Evolutionary conservation across 2,113 vertebrate genomes (phyloP), one percentile per base, ranked within the genome.

Genomic region (Poeciliopsis occidentalis): DNA sequence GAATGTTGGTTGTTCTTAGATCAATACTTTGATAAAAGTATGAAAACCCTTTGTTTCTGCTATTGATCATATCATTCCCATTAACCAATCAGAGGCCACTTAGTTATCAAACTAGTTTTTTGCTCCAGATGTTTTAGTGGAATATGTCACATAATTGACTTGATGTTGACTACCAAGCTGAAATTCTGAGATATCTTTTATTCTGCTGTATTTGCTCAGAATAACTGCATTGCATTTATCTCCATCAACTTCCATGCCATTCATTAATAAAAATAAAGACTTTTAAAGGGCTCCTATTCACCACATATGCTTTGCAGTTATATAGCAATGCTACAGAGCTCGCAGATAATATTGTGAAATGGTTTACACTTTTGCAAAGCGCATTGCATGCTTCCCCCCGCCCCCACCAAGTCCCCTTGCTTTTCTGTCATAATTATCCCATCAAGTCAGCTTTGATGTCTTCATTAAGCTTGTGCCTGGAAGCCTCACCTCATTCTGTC

Each of bases 401-500:
- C 27, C 72, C 31, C 62, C 17, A 73, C 76, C 30, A 11, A 37
- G 57, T 17, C 22, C 68, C 51, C 60, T 60, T 80, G 44, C 44
- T 47, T 57, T 57, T 57, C 51, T 17, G 24, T 88, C 82, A 88
- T 88, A 87, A 92, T 89, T 88, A 88, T 86, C 80, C 75, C 86
- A 82, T 89, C 87, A 87, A 80, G 80, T 76, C 67, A 51, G 78
- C 87, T 82, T 76, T 91, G 87, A 89, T 78, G 87, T 85, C 87
- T 92, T 75, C 80, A 92, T 92, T 85, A 89, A 69, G 78, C 85
- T 3, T 64, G 67, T 88, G 87, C 84, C 89, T 87, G 85, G 84
- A 91, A 91, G 88, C 84, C 80, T 89, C 89, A 86, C 84, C 89
- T 90, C 85, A 81, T 90, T 93, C 90, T 87, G 83, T 87, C 85